Base-by-base conservation (phyloP, 2,888 invertebrate species). In the Tetranychus truncatus region DNA sequence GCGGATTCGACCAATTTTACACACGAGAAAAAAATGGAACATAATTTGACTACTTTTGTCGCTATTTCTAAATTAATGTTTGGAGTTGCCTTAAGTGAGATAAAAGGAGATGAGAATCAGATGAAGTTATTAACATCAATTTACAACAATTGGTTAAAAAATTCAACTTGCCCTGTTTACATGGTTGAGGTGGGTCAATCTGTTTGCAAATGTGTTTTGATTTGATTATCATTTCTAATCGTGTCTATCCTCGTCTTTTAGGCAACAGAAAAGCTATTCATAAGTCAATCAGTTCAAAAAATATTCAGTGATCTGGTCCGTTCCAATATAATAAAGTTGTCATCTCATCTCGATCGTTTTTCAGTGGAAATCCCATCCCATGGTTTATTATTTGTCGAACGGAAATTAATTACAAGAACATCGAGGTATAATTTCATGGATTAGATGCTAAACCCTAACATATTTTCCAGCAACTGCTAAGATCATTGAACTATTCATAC, bases 51-150 rank as follows among this genome's bases (percentile, higher is more conserved):
- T 20, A 73, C 45, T 1, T 73, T 73, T 1, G 24, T 73, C 15
- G 20, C 9, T 9, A 55, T 73, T 20, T 8, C 65, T 7, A 73
- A 73, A 65, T 65, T 73, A 4, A 11, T 73, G n/a, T 73, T 65
- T 6, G 73, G 73, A n/a, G 73, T 55, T 1, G 18, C 65, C 6
- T 11, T 73, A 9, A 24, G 24, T 66, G 73, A 73, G 20, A 65
- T 73, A 1, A 65, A 73, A 34, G 45, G 20, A 4, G 73, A 65
- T 11, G 72, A 34, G 5, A 45, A 72, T 20, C 69, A 69, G 20
- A 69, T 24, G 20, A 24, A 24, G 1, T 24, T 69, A 69, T 69
- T 69, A 24, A 20, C 20, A 24, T 20, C 69, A 24, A 1, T 69
- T 18, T 69, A 24, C 69, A 20, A 69, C 20, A 20, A 24, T 9